Conservation (phyloP, 1,140 invertebrate species). For the Orius insidiosus region DNA sequence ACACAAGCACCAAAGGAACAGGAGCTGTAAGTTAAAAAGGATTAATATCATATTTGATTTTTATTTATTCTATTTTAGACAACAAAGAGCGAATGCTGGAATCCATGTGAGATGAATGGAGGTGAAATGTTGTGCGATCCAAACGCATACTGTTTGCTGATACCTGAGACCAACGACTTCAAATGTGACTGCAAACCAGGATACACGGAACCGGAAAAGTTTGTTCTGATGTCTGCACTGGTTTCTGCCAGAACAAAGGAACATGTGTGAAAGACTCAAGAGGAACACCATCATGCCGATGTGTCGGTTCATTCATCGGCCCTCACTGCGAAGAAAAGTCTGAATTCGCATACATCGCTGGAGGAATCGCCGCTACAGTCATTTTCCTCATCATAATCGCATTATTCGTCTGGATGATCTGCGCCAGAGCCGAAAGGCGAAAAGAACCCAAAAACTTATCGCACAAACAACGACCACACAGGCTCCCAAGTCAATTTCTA, state of each 20-base stretch:
- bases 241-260: slow-evolving; percentile 82
- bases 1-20: slow-evolving; percentile 72
- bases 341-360: slow-evolving; percentile 85
- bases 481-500: slow-evolving; percentile 91
- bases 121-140: slow-evolving; percentile 69
- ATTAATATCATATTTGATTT: too few species aligned
- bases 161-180: slow-evolving; percentile 70
- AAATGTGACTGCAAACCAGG: slow-evolving; percentile 87
- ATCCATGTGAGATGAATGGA: slow-evolving; percentile 75
- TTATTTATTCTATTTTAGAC: slow-evolving; percentile 32
- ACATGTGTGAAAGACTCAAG: slow-evolving; percentile 71
- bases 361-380: slow-evolving; percentile 78
- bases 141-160: slow-evolving; percentile 76
- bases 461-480: slow-evolving; percentile 68
- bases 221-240: slow-evolving; percentile 69
- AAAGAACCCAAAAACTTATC: slow-evolving; percentile 76
- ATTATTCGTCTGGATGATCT: slow-evolving; percentile 92
- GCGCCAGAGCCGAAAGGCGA: slow-evolving; percentile 64
- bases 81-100: slow-evolving; percentile 68
- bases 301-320: slow-evolving; percentile 82
- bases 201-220: slow-evolving; percentile 69
- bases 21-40: slow-evolving; percentile 55
- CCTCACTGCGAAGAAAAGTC: slow-evolving; percentile 77
- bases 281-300: slow-evolving; percentile 69
- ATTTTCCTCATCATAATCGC: slow-evolving; percentile 83